Evolutionary conservation across 2,797 vertebrate species (phyloP).

Genomic region (Malacoraja senta): DNA sequence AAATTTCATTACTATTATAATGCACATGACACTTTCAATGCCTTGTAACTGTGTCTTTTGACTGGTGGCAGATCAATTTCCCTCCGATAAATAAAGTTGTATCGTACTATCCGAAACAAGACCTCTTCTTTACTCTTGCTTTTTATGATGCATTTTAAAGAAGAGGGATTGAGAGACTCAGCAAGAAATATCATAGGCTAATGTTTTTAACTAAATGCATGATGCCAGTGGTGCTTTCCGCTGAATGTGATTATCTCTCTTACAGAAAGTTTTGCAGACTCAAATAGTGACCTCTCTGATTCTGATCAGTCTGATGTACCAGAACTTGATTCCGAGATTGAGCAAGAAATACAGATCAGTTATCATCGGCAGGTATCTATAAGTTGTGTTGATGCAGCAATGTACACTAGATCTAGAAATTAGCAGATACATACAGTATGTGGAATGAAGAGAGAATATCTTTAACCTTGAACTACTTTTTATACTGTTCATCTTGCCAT

Average conservation of each 20-base stretch:
- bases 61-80: no score
- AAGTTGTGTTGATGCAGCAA: neutral
- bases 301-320: conserved; percentile 96
- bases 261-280: conserved; percentile 84
- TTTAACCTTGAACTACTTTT: neutral
- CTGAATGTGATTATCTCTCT: conserved; percentile 40
- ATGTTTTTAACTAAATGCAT: neutral
- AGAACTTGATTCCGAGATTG: conserved; percentile 98
- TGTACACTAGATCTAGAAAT: neutral
- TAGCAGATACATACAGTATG: neutral
- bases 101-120: no score
- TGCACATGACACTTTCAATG: no score
- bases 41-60: no score
- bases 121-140: no score
- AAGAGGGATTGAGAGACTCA: neutral
- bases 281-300: conserved; percentile 93
- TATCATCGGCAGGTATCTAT: conserved; percentile 80
- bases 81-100: no score
- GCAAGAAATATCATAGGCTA: neutral
- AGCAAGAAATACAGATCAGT: conserved; percentile 92
- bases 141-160: neutral
- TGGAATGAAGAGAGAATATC: neutral
- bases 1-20: no score
- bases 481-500: neutral
- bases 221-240: neutral